Evolutionary conservation across 1,140 invertebrate genomes (phyloP).

Genomic region (Helicoverpa zea): DNA sequence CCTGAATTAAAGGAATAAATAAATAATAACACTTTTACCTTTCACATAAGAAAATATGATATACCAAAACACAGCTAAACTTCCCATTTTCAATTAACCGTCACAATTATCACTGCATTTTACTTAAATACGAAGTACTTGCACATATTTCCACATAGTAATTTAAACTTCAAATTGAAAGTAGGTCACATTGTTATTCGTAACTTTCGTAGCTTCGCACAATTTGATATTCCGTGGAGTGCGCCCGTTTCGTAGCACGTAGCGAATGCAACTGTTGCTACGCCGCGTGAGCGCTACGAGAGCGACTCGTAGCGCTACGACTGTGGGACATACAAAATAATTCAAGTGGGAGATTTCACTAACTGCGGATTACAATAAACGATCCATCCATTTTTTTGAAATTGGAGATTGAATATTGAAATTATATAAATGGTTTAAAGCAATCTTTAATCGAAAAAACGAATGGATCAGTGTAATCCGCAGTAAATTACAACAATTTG

Average conservation of each 20-base stretch:
- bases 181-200: constrained; percentile 43
- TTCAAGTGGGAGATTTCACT: constrained; percentile 10
- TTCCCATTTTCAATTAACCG: constrained; percentile 49
- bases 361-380: too few relatives aligned
- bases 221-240: constrained; percentile 46
- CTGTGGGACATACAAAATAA: constrained; percentile 24
- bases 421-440: too few relatives aligned
- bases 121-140: background rate
- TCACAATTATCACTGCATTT: constrained; percentile 18
- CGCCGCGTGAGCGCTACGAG: constrained; percentile 59
- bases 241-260: constrained; percentile 71
- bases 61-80: constrained; percentile 48
- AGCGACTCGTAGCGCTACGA: constrained; percentile 48
- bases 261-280: constrained; percentile 81
- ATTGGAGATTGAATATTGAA: too few relatives aligned
- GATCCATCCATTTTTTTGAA: too few relatives aligned
- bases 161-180: constrained; percentile 32
- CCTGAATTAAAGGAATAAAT: too few relatives aligned
- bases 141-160: constrained; percentile 14
- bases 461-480: too few relatives aligned
- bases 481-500: too few relatives aligned
- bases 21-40: constrained; percentile 52
- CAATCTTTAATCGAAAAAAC: too few relatives aligned
- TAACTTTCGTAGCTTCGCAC: constrained; percentile 19
- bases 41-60: constrained; percentile 52